Evolutionary conservation across 2,888 invertebrate species (phyloP), one percentile per base, ranked within the genome.

Genomic region (Scaptodrosophila latifasciaeformis): DNA sequence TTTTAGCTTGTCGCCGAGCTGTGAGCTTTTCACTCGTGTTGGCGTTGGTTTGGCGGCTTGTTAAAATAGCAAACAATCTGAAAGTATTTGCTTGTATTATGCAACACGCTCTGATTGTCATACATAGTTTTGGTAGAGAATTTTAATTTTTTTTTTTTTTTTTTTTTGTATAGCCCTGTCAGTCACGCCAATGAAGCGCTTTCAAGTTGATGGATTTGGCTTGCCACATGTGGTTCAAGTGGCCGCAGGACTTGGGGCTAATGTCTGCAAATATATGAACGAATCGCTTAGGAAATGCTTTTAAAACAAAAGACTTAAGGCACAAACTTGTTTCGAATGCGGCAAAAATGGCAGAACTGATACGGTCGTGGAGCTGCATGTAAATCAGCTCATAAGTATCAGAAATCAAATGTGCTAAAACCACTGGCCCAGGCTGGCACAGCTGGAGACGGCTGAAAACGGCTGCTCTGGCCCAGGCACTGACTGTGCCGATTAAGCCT

Each of bases 101-200:
- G 75, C 75, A 76, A 78, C 75, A 78, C 79, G 79, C 75, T 76
- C 79, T 78, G 69, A 76, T 75, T 79, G 70, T 68, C 66, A 64
- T 59, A 21, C 27, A n/a, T n/a, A n/a, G n/a, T n/a, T n/a, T n/a
- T n/a, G n/a, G n/a, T n/a, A n/a, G n/a, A n/a, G n/a, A 30, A 30
- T 12, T 30, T 6, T 2, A 10, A 30, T 30, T 12, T 12, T 12
- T 4, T 10, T 30, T 30, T 7, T 30, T 12, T 12, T 2, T 30
- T 10, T 10, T 30, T 30, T 30, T 19, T 43, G 43, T 12, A 6
- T 15, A 77, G 77, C 68, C 59, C 67, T 76, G 72, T 50, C 70
- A 76, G 70, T 65, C 70, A 72, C 68, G 77, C 66, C 63, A 72
- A 37, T 37, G 18, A 15, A 37, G 12, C 48, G 40, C 50, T 60